phyloP scores from a whole-genome alignment of 1,140 invertebrate species.

The Pseudomyrmex cubaensis region DNA sequence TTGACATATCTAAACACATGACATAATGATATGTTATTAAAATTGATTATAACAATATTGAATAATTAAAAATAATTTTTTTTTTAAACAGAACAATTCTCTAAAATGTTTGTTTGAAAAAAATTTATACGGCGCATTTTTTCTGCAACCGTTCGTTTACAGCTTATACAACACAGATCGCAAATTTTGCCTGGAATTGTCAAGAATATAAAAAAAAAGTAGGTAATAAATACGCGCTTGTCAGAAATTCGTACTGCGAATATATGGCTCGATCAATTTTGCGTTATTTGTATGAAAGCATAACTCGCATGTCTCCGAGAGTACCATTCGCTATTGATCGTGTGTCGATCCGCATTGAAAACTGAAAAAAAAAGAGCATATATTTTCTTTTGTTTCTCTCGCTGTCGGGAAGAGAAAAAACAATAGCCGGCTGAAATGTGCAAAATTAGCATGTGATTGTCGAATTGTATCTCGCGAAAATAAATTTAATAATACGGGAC shows the following conservation, averaged over 20 bases:
- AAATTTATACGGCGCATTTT: neutral
- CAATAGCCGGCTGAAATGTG: slow-evolving; percentile 52
- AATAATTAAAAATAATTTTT: no score
- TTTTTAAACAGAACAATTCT: no score
- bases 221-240: neutral
- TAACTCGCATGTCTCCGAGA: neutral
- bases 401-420: slow-evolving; percentile 27
- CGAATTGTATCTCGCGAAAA: slow-evolving; percentile 1
- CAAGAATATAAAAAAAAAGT: slow-evolving; percentile 4
- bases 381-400: slow-evolving; percentile 30
- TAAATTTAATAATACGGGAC: neutral
- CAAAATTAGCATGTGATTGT: slow-evolving; percentile 56
- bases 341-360: slow-evolving; percentile 37
- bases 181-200: neutral
- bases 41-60: no score
- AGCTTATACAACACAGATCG: neutral
- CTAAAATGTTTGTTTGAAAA: neutral
- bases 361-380: slow-evolving; percentile 40
- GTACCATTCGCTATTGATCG: slow-evolving; percentile 40
- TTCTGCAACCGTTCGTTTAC: neutral
- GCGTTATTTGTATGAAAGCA: neutral
- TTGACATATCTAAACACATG: no score
- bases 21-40: no score
- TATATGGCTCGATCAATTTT: neutral
- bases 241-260: slow-evolving; percentile 9